Evolutionary conservation across 2,113 vertebrate species (phyloP).

Genomic region (Pipa parva): DNA sequence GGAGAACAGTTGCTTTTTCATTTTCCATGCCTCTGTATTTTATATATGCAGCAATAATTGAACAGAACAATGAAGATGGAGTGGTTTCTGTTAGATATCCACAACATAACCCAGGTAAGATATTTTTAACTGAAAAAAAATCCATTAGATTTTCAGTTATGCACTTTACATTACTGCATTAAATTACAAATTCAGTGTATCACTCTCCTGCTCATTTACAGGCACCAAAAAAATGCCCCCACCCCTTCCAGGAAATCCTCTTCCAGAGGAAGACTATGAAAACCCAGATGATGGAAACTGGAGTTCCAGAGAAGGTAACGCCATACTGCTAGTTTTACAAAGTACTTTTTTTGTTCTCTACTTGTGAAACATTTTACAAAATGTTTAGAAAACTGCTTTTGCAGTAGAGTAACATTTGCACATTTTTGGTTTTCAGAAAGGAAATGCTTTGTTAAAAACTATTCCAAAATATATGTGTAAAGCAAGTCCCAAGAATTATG

Average conservation of each 20-base stretch:
- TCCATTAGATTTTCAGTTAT: too few relatives aligned
- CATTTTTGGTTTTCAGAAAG: too few relatives aligned
- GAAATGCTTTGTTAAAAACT: too few relatives aligned
- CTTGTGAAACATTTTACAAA: too few relatives aligned
- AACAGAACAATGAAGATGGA: conserved; percentile 4
- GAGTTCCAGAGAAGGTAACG: neutral
- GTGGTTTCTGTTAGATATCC: neutral
- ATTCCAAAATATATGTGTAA: too few relatives aligned
- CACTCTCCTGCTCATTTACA: neutral
- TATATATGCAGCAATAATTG: neutral
- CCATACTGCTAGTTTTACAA: too few relatives aligned
- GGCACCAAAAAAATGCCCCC: neutral
- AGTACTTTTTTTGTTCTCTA: too few relatives aligned
- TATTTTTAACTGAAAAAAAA: neutral
- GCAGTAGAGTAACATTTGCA: too few relatives aligned
- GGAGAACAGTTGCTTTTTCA: neutral
- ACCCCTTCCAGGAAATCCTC: neutral
- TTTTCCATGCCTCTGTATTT: neutral
- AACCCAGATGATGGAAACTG: neutral
- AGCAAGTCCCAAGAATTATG: too few relatives aligned
- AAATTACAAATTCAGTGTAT: too few relatives aligned
- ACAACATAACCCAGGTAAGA: neutral
- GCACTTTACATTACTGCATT: too few relatives aligned
- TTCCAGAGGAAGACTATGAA: neutral
- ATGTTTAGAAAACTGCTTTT: too few relatives aligned